These are phyloP conservation scores for Datnioides undecimradiatus DNA, from an alignment of 2,113 vertebrate genomes.

Conservation along the genomic window DNA sequence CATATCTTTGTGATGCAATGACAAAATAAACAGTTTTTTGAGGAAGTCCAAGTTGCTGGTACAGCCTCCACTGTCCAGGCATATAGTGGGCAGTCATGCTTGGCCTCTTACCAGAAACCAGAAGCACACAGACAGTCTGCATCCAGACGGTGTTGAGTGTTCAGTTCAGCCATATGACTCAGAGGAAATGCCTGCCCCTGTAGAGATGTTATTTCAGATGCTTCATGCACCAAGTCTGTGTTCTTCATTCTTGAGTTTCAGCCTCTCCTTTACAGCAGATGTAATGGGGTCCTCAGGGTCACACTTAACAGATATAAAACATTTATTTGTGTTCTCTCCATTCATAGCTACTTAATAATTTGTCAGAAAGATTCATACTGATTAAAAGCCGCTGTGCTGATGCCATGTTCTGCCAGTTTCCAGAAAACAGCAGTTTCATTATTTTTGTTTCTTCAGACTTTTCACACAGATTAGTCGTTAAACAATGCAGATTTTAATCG, in stretches of 20 bases:
- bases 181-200: conserved; percentile 55
- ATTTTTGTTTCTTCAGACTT: not conserved
- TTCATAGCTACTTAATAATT: not conserved
- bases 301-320: conserved; percentile 24
- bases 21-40: conserved; percentile 27
- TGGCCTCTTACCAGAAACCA: conserved; percentile 48
- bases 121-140: conserved; percentile 34
- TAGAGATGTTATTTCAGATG: conserved; percentile 54
- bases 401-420: not conserved
- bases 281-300: conserved; percentile 14
- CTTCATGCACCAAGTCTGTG: conserved; percentile 23
- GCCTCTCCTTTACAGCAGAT: conserved; percentile 33
- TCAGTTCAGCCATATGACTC: conserved; percentile 63
- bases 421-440: not conserved
- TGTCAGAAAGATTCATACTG: not conserved
- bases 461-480: not conserved
- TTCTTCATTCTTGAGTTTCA: conserved; percentile 23
- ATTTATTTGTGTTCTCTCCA: conserved; percentile 12
- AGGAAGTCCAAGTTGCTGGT: conserved; percentile 14
- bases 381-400: not conserved
- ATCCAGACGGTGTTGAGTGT: conserved; percentile 54
- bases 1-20: not conserved
- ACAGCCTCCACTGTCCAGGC: conserved; percentile 39
- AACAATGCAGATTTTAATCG: not conserved
- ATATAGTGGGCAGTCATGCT: conserved; percentile 51